These are phyloP conservation scores for Chiloscyllium punctatum DNA, from an alignment of 2,797 vertebrate species.

Conservation along the genomic window DNA sequence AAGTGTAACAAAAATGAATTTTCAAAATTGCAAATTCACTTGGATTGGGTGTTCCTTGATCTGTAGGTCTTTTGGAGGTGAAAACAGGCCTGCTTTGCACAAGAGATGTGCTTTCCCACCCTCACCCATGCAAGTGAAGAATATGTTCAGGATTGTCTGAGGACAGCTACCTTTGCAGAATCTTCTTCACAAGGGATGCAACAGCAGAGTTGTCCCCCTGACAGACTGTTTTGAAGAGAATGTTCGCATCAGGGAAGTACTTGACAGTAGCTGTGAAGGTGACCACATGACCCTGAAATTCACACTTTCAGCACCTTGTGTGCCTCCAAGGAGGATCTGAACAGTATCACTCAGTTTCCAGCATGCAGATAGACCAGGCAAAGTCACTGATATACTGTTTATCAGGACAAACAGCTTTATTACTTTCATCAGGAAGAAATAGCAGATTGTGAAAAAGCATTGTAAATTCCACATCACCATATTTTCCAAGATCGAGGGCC, in stretches of 20 bases:
- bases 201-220: background rate
- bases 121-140: background rate
- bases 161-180: background rate
- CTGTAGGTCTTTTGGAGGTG: background rate
- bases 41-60: background rate
- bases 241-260: background rate
- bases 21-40: background rate
- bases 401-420: background rate
- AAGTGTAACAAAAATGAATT: conserved; percentile 1
- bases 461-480: background rate
- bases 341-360: background rate
- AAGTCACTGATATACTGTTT: background rate
- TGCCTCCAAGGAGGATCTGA: background rate
- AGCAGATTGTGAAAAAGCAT: background rate
- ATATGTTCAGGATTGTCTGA: background rate
- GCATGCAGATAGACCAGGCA: background rate
- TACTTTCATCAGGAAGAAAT: background rate
- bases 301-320: background rate
- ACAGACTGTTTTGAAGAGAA: background rate
- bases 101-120: background rate
- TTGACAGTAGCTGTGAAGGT: background rate
- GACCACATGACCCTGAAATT: background rate
- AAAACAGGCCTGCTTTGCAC: background rate
- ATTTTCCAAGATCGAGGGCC: too few species aligned
- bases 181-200: background rate